Evolutionary conservation across 2,113 vertebrate genomes (phyloP).

Genomic region (Pelodiscus sinensis): DNA sequence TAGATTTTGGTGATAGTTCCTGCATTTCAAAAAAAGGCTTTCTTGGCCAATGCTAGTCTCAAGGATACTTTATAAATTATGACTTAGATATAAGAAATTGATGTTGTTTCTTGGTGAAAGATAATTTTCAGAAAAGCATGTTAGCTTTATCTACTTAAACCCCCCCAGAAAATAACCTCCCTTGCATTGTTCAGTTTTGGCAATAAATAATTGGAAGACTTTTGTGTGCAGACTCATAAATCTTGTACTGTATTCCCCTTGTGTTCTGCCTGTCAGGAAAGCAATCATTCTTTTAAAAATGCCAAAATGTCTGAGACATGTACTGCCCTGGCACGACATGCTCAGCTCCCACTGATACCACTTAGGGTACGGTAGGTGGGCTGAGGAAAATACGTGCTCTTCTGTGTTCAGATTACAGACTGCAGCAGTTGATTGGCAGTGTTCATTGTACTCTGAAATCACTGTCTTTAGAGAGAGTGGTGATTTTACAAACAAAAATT

Average conservation of each 20-base stretch:
- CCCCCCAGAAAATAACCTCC: background rate
- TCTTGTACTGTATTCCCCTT: background rate
- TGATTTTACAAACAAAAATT: background rate
- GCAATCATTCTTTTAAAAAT: background rate
- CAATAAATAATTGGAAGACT: background rate
- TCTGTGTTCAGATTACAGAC: background rate
- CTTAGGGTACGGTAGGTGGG: background rate
- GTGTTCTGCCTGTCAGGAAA: background rate
- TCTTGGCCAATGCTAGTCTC: slow-evolving; percentile 24
- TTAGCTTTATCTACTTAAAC: background rate
- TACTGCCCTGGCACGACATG: background rate
- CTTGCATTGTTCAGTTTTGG: background rate
- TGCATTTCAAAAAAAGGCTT: slow-evolving; percentile 41
- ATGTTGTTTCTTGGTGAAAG: slow-evolving; percentile 9
- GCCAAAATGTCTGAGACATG: background rate
- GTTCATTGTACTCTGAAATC: background rate
- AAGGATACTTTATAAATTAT: background rate
- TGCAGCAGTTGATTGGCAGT: background rate
- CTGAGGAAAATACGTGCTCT: background rate
- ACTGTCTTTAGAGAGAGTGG: background rate
- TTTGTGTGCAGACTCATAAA: background rate
- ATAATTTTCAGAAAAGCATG: background rate
- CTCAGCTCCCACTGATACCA: background rate
- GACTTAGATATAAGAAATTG: slow-evolving; percentile 6
- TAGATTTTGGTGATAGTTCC: slow-evolving; percentile 54